phyloP scores from a whole-genome alignment of 2,888 invertebrate genomes.

The Heteromyza rotundicornis region DNA sequence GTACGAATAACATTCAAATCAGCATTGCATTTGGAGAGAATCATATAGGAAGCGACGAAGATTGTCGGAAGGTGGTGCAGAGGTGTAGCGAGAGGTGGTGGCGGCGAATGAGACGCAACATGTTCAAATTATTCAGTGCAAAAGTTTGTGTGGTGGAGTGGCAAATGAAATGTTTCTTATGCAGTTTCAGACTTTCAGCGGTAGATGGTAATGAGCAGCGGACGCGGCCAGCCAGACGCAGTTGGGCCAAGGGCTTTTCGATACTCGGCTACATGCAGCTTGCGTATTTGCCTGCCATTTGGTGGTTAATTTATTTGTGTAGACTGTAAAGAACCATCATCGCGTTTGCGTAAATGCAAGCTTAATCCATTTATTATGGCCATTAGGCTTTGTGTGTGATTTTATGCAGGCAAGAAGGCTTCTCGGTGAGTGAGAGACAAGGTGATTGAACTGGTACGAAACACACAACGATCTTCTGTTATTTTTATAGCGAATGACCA shows the following conservation, averaged over 20 bases:
- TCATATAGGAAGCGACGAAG: background rate
- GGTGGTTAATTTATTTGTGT: conserved; percentile 57
- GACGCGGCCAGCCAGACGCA: conserved; percentile 2
- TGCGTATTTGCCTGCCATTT: background rate
- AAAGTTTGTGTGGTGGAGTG: conserved; percentile 15
- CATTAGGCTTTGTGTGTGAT: conserved; percentile 38
- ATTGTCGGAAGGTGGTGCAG: background rate
- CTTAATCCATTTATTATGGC: conserved; percentile 56
- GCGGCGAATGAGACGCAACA: conserved; percentile 39
- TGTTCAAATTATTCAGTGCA: conserved; percentile 20
- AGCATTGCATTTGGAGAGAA: conserved; percentile 23
- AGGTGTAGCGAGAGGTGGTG: background rate
- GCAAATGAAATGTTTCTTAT: conserved; percentile 8
- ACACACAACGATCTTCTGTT: too few relatives aligned
- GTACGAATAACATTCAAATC: conserved; percentile 46
- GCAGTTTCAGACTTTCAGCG: background rate
- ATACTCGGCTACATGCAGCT: conserved; percentile 8
- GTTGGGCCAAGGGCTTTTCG: background rate
- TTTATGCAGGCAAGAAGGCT: too few relatives aligned
- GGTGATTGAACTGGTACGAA: too few relatives aligned
- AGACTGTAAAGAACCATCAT: conserved; percentile 52
- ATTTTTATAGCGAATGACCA: too few relatives aligned
- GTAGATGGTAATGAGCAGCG: background rate
- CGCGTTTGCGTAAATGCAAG: conserved; percentile 56
- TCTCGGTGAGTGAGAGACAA: too few relatives aligned